phyloP scores from a whole-genome alignment of 1,140 invertebrate species.

The Heliothis subflexa region DNA sequence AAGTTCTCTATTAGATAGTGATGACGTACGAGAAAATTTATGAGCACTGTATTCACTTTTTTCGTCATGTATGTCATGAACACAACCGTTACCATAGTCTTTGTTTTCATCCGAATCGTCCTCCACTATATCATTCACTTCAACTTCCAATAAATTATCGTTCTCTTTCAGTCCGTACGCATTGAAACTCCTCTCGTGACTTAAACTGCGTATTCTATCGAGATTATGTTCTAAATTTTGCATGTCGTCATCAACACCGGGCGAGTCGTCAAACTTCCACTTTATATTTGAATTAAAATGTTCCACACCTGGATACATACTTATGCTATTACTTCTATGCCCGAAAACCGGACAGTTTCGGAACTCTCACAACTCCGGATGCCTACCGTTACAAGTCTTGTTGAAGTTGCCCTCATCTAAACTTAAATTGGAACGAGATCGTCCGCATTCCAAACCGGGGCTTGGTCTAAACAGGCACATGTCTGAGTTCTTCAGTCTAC shows the following conservation, averaged over 20 bases:
- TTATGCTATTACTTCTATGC: slow-evolving; percentile 85
- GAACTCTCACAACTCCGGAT: slow-evolving; percentile 86
- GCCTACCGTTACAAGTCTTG: slow-evolving; percentile 82
- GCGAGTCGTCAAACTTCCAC: slow-evolving; percentile 82
- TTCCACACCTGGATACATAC: slow-evolving; percentile 79
- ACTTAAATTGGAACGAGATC: slow-evolving; percentile 83
- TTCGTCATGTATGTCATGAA: slow-evolving; percentile 76
- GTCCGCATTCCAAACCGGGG: slow-evolving; percentile 74
- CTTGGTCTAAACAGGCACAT: slow-evolving; percentile 81
- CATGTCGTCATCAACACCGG: slow-evolving; percentile 74
- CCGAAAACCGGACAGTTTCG: slow-evolving; percentile 83
- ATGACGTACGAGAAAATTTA: slow-evolving; percentile 83
- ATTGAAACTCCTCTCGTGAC: slow-evolving; percentile 75
- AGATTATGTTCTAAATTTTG: slow-evolving; percentile 82
- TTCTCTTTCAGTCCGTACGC: slow-evolving; percentile 71
- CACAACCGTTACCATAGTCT: slow-evolving; percentile 66
- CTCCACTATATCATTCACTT: slow-evolving; percentile 75
- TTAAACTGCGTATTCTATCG: slow-evolving; percentile 81
- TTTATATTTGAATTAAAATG: slow-evolving; percentile 84
- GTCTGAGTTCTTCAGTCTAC: slow-evolving; percentile 82
- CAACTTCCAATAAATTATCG: slow-evolving; percentile 80
- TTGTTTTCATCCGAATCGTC: slow-evolving; percentile 78
- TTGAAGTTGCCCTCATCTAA: slow-evolving; percentile 84
- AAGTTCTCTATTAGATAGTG: slow-evolving; percentile 82
- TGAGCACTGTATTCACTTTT: slow-evolving; percentile 78